Conservation (phyloP, 2,888 invertebrate genomes). For the Drosophila colorata region DNA sequence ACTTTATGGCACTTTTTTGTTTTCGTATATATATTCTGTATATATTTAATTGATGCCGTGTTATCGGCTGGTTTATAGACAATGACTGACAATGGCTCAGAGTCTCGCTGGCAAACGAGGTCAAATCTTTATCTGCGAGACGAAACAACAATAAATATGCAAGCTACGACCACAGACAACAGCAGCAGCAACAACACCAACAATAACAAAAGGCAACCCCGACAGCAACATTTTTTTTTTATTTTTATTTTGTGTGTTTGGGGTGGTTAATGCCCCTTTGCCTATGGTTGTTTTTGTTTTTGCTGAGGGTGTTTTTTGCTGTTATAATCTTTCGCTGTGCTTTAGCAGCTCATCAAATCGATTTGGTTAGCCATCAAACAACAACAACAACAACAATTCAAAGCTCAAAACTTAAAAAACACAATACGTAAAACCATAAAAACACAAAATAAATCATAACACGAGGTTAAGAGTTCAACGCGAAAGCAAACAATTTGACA, state of each 20-base stretch:
- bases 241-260: neutral
- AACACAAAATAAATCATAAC: conserved; percentile 2
- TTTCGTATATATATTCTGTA: conserved; percentile 2
- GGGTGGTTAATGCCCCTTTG: conserved; percentile 17
- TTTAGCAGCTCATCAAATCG: conserved; percentile 47
- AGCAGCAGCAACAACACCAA: conserved; percentile 29
- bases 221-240: conserved; percentile 4
- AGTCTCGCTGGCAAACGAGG: conserved; percentile 75
- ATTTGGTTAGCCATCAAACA: conserved; percentile 21
- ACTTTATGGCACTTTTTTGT: conserved; percentile 46
- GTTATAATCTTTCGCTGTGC: conserved; percentile 46
- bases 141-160: conserved; percentile 68
- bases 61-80: conserved; percentile 45
- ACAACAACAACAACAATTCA: conserved; percentile 26
- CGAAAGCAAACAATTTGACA: conserved; percentile 58
- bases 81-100: neutral
- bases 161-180: conserved; percentile 66
- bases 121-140: conserved; percentile 77
- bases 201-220: conserved; percentile 34
- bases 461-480: conserved; percentile 54
- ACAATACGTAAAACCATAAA: conserved; percentile 8
- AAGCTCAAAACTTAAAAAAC: conserved; percentile 13
- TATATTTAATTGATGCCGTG: conserved; percentile 30
- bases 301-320: conserved; percentile 37
- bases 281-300: conserved; percentile 24